phyloP scores from a whole-genome alignment of 2,888 invertebrate genomes.

The Scelioninae gen. 2 region DNA sequence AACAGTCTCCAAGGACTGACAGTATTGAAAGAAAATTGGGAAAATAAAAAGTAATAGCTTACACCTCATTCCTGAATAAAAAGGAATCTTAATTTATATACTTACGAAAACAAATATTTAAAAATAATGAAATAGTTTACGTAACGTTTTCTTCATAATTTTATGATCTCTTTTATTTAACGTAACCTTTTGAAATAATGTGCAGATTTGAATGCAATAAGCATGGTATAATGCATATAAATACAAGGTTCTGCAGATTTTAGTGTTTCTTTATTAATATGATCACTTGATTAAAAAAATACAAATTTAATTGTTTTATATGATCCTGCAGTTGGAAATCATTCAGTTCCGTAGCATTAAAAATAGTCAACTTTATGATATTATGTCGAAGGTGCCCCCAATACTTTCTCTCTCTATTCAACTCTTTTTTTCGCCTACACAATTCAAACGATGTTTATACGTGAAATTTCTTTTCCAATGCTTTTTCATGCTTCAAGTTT shows the following conservation, averaged over 20 bases:
- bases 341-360: no score
- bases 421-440: conserved; percentile 15
- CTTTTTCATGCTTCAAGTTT: neutral
- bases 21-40: conserved; percentile 55
- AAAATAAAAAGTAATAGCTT: conserved; percentile 62
- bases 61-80: conserved; percentile 63
- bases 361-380: no score
- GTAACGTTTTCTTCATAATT: no score
- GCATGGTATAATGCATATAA: no score
- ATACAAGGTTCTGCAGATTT: no score
- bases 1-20: conserved; percentile 64
- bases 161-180: no score
- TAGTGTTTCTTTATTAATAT: neutral
- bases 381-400: neutral
- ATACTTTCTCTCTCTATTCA: conserved; percentile 40
- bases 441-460: conserved; percentile 26
- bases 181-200: no score
- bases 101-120: no score
- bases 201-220: no score
- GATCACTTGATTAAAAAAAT: neutral
- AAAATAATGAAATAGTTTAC: no score
- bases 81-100: neutral
- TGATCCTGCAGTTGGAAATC: no score
- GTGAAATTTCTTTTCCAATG: conserved; percentile 5
- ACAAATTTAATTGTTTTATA: neutral